Evolutionary conservation across 2,797 vertebrate species (phyloP).

Genomic region (Silurus lanzhouensis): DNA sequence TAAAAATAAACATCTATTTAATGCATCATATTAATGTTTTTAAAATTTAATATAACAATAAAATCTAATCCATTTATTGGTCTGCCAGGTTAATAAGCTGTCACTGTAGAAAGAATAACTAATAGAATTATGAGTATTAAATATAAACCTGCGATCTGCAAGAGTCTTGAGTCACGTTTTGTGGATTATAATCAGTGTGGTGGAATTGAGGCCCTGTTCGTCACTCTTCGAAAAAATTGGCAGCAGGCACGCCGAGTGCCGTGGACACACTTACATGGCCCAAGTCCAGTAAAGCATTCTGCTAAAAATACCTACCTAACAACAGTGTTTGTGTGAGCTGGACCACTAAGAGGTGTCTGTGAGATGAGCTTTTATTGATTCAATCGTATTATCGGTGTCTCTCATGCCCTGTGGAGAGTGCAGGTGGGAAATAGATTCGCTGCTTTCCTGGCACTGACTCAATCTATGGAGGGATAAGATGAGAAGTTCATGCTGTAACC

Average conservation of each 20-base stretch:
- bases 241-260: neutral
- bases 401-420: conserved; percentile 45
- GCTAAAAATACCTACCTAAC: conserved; percentile 26
- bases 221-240: neutral
- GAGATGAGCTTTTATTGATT: conserved; percentile 66
- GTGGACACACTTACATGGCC: neutral
- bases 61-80: neutral
- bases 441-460: conserved; percentile 56
- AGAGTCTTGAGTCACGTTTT: neutral
- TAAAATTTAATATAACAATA: neutral
- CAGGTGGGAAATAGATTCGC: conserved; percentile 61
- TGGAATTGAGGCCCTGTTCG: neutral
- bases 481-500: conserved; percentile 2
- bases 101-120: neutral
- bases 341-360: conserved; percentile 54
- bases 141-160: neutral
- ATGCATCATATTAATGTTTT: neutral
- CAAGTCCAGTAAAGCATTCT: conserved; percentile 12
- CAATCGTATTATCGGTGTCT: conserved; percentile 63
- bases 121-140: too few relatives aligned
- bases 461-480: conserved; percentile 14
- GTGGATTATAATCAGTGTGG: neutral
- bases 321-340: conserved; percentile 54
- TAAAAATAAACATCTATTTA: neutral
- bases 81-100: neutral